Conservation (phyloP, 2,113 vertebrate species). For the Capreolus pygargus region DNA sequence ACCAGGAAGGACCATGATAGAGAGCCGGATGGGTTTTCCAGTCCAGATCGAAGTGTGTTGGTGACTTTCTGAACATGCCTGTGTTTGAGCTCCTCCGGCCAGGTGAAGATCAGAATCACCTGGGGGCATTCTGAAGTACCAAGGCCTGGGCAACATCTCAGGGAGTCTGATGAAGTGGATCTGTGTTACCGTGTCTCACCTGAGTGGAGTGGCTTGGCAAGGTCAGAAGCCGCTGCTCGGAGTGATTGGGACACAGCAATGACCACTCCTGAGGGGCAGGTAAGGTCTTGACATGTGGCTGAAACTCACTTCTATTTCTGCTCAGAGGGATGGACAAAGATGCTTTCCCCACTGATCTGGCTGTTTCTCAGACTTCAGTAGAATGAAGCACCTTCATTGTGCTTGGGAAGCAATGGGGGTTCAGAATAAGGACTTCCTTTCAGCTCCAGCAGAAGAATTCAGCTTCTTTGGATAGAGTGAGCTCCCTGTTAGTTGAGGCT, state of each 20-base stretch:
- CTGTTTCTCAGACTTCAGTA: neutral
- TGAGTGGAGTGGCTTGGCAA: neutral
- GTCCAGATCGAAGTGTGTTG: too few relatives aligned
- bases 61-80: neutral
- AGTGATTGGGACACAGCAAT: neutral
- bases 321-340: neutral
- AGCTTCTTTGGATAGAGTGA: neutral
- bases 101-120: neutral
- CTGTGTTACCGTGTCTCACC: neutral
- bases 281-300: neutral
- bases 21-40: neutral
- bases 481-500: neutral
- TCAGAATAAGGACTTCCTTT: neutral
- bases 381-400: neutral
- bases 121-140: neutral
- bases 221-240: neutral
- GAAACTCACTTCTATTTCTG: neutral
- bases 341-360: neutral
- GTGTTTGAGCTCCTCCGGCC: neutral
- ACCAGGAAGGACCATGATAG: neutral
- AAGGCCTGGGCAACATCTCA: accelerated
- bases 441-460: neutral
- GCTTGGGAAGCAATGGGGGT: neutral
- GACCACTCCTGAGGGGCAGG: neutral
- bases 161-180: neutral